A percentile compares a stretch with the other conserved stretches of the same genome.
These are phyloP conservation scores for Polyploca ridens DNA, from an alignment of 2,888 invertebrate genomes.

Conservation along the genomic window DNA sequence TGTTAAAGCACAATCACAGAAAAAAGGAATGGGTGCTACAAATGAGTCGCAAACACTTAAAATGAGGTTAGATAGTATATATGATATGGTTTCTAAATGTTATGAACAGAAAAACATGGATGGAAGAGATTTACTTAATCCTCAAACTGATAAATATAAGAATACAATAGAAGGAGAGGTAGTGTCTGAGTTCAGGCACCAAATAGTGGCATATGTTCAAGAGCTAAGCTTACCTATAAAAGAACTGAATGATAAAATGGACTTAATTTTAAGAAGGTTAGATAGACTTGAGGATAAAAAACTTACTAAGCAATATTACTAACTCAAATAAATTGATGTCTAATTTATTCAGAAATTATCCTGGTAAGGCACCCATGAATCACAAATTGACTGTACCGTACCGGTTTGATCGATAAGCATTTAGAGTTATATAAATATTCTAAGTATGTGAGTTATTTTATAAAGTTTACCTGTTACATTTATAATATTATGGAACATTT, in stretches of 20 bases:
- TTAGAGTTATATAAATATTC: no score
- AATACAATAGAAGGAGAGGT: background rate
- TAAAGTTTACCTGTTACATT: no score
- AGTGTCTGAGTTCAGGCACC: background rate
- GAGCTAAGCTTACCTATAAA: background rate
- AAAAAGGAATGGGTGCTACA: slow-evolving; percentile 68
- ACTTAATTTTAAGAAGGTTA: slow-evolving; percentile 5
- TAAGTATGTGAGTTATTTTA: no score
- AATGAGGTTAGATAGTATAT: slow-evolving; percentile 66
- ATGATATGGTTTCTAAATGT: slow-evolving; percentile 58
- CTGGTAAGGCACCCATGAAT: no score
- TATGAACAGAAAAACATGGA: slow-evolving; percentile 28
- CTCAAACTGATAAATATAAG: background rate
- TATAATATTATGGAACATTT: no score
- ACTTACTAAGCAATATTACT: no score
- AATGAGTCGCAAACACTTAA: slow-evolving; percentile 58
- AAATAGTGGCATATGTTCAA: background rate
- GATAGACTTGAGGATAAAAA: slow-evolving; percentile 43
- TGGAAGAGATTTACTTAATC: background rate
- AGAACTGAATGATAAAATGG: slow-evolving; percentile 1
- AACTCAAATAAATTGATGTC: no score
- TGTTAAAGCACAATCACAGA: slow-evolving; percentile 68
- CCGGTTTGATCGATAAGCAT: no score
- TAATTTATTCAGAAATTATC: no score
- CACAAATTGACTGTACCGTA: no score